These are phyloP conservation scores for Numenius phaeopus DNA, from an alignment of 2,797 vertebrate genomes.

Conservation along the genomic window DNA sequence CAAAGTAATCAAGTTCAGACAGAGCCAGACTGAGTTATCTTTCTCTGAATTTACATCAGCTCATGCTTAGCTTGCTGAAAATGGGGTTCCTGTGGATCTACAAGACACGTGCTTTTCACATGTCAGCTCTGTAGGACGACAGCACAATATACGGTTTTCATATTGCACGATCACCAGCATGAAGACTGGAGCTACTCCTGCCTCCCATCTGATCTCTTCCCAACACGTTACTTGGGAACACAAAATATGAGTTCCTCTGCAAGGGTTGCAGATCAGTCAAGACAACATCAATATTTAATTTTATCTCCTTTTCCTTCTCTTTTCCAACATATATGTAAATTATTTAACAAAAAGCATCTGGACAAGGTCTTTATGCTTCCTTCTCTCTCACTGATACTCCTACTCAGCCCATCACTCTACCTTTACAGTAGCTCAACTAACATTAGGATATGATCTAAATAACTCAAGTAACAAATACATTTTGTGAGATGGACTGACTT, in stretches of 20 bases:
- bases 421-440: neutral
- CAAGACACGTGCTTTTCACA: neutral
- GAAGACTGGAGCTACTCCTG: neutral
- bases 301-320: neutral
- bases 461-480: neutral
- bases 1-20: neutral
- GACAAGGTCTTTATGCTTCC: neutral
- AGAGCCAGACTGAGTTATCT: neutral
- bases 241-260: neutral
- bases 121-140: neutral
- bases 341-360: neutral
- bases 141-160: neutral
- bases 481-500: neutral
- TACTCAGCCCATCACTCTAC: neutral
- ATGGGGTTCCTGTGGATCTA: neutral
- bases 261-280: neutral
- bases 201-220: neutral
- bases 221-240: neutral
- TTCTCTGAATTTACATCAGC: neutral
- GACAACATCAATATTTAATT: neutral
- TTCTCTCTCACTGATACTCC: neutral
- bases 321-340: neutral
- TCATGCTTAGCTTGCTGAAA: neutral
- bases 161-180: neutral
- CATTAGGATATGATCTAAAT: neutral